These are phyloP conservation scores for Sternarchorhynchus goeldii DNA, from an alignment of 2,797 vertebrate species.

Conservation along the genomic window DNA sequence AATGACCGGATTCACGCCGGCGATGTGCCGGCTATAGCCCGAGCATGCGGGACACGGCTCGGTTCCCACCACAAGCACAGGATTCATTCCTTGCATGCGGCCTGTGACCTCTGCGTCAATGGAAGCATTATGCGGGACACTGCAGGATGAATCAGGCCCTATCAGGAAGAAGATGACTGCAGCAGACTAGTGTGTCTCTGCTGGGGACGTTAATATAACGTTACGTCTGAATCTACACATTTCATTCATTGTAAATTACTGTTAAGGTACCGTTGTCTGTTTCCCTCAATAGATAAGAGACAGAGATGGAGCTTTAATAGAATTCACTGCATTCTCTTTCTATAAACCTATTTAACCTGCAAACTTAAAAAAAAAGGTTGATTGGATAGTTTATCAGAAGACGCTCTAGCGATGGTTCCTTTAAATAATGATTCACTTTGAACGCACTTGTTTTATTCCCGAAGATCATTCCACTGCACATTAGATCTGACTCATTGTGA, in stretches of 20 bases:
- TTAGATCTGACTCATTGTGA: background rate
- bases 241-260: background rate
- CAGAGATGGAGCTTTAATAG: too few species aligned
- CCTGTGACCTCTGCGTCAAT: conserved; percentile 70
- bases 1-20: conserved; percentile 74
- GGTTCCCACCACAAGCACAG: conserved; percentile 69
- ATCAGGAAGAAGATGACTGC: conserved; percentile 59
- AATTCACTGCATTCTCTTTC: too few species aligned
- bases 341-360: too few species aligned
- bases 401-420: background rate
- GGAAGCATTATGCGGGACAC: conserved; percentile 70
- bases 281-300: too few species aligned
- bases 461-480: background rate
- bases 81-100: conserved; percentile 72
- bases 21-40: conserved; percentile 70
- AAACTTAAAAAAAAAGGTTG: background rate
- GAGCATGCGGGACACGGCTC: conserved; percentile 66
- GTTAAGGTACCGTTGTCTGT: background rate
- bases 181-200: conserved; percentile 60
- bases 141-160: conserved; percentile 66
- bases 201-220: conserved; percentile 55
- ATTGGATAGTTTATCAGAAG: background rate
- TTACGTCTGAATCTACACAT: conserved; percentile 28
- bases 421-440: background rate
- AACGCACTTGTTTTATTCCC: conserved; percentile 14